Evolutionary conservation across 2,797 vertebrate species (phyloP).

Genomic region (Carcharodon carcharias): DNA sequence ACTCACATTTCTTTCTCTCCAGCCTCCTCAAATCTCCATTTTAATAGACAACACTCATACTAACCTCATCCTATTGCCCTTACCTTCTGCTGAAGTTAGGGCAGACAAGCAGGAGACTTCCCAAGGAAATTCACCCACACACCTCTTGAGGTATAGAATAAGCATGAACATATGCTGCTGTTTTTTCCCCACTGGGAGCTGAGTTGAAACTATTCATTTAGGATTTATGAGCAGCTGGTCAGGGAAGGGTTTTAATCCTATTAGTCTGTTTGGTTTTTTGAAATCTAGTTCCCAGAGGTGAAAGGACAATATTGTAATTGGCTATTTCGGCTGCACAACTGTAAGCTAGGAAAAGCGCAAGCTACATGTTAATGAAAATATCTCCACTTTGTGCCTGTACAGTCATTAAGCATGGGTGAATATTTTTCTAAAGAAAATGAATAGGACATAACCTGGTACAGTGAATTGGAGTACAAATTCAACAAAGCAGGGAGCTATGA

Average conservation of each 20-base stretch:
- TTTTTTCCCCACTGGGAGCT: not conserved
- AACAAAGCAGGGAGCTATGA: not conserved
- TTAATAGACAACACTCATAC: not conserved
- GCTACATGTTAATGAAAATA: not conserved
- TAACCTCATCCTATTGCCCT: not conserved
- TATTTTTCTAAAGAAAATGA: not conserved
- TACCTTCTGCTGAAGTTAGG: not conserved
- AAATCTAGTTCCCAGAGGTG: not conserved
- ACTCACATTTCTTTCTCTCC: not conserved
- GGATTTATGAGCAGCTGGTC: not conserved
- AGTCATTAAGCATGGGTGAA: not conserved
- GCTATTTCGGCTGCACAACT: not conserved
- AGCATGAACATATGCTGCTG: not conserved
- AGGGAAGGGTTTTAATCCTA: not conserved
- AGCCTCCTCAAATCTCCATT: not conserved
- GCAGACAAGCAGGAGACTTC: not conserved
- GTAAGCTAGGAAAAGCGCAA: not conserved
- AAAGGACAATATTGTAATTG: not conserved
- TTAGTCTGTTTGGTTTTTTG: not conserved
- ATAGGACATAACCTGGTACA: not conserved
- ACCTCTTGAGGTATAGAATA: not conserved
- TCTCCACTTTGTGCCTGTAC: not conserved
- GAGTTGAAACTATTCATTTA: not conserved
- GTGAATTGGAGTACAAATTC: not conserved
- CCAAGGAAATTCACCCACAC: not conserved